These are phyloP conservation scores for Phenacoccus solenopsis DNA, from an alignment of 1,140 invertebrate species.

Conservation along the genomic window DNA sequence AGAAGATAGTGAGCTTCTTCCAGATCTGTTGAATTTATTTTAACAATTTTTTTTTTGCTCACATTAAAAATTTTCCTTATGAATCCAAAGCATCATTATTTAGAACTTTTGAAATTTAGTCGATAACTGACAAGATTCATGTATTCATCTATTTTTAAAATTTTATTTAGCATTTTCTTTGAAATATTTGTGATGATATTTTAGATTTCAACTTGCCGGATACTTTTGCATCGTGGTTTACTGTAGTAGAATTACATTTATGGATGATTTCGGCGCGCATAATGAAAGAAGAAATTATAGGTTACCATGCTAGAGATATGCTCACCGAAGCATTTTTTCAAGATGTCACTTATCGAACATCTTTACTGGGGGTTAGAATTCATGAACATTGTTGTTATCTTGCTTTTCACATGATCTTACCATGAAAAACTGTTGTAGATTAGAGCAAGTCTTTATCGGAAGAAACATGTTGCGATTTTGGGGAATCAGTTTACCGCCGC, in stretches of 20 bases:
- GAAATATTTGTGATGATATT: too few relatives aligned
- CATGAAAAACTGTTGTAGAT: neutral
- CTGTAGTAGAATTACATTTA: constrained; percentile 66
- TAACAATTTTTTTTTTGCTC: too few relatives aligned
- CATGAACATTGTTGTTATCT: neutral
- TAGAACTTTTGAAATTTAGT: too few relatives aligned
- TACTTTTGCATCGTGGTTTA: constrained; percentile 71
- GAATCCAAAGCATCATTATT: too few relatives aligned
- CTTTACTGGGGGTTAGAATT: neutral
- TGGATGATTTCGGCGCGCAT: constrained; percentile 63
- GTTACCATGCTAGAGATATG: constrained; percentile 51
- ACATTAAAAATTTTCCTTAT: too few relatives aligned
- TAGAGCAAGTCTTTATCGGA: neutral
- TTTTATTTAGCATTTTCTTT: too few relatives aligned
- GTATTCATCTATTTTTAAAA: too few relatives aligned
- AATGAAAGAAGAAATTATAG: constrained; percentile 63
- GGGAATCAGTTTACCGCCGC: constrained; percentile 67
- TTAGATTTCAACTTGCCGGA: constrained; percentile 54
- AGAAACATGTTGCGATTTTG: constrained; percentile 32
- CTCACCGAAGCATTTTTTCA: constrained; percentile 66
- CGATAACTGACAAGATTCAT: too few relatives aligned
- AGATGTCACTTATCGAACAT: constrained; percentile 55
- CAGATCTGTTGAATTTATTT: too few relatives aligned
- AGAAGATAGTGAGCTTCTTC: too few relatives aligned
- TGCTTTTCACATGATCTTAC: neutral